These are phyloP conservation scores for Coracopsis vasa DNA, from an alignment of 2,113 vertebrate genomes.

Conservation along the genomic window DNA sequence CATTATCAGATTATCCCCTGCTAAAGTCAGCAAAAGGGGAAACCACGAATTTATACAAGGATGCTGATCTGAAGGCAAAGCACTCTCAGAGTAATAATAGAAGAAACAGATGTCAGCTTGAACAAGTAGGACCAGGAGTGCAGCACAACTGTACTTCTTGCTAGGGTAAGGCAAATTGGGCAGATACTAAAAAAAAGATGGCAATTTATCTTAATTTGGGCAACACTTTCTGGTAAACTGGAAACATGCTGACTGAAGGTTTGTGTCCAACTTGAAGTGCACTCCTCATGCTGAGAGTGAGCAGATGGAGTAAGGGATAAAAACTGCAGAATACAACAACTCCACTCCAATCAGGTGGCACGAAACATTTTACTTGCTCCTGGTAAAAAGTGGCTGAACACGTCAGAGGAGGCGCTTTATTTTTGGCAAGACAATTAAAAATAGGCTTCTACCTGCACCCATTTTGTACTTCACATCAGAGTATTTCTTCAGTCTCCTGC, in stretches of 20 bases:
- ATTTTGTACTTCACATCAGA: background rate
- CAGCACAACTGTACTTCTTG: background rate
- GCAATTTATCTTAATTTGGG: background rate
- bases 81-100: background rate
- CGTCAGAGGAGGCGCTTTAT: background rate
- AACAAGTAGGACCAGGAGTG: background rate
- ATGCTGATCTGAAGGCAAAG: background rate
- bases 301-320: background rate
- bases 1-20: background rate
- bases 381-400: background rate
- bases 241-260: background rate
- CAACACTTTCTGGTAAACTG: background rate
- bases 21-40: background rate
- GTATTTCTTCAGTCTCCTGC: slow-evolving; percentile 8
- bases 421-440: background rate
- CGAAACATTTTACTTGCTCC: background rate
- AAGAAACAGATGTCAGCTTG: background rate
- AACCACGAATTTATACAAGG: background rate
- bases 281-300: background rate
- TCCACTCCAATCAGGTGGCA: background rate
- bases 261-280: background rate
- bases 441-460: background rate
- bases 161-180: background rate
- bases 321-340: background rate
- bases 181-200: background rate